Evolutionary conservation across 2,113 vertebrate genomes (phyloP).

Genomic region (Sapajus apella): DNA sequence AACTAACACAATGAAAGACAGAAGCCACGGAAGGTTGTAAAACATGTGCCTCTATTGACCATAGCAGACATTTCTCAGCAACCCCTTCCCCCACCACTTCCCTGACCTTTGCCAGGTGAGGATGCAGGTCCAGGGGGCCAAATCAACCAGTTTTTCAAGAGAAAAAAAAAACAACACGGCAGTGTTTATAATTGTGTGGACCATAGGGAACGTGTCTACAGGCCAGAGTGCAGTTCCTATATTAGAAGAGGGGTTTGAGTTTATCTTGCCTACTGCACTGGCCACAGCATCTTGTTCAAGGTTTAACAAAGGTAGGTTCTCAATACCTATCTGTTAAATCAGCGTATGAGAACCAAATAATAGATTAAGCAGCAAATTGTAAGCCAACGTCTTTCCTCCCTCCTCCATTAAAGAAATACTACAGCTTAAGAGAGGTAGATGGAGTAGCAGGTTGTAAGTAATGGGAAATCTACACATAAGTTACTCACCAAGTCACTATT

Average conservation of each 20-base stretch:
- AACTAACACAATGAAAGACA: background rate
- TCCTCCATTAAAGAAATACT: slow-evolving; percentile 1
- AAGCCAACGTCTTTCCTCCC: background rate
- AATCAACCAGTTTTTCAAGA: background rate
- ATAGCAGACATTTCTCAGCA: background rate
- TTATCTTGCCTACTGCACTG: background rate
- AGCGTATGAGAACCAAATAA: background rate
- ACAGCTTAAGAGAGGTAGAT: background rate
- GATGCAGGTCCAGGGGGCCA: background rate
- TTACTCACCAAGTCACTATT: background rate
- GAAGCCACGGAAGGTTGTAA: background rate
- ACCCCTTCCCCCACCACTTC: background rate
- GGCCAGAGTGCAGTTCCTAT: background rate
- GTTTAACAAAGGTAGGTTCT: background rate
- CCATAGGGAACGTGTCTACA: background rate
- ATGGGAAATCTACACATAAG: background rate
- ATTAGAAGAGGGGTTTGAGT: background rate
- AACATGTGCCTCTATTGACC: background rate
- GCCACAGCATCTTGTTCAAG: background rate
- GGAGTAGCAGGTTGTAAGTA: background rate
- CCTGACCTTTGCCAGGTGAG: background rate
- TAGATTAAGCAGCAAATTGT: background rate
- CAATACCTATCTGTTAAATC: background rate
- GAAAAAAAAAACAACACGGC: background rate
- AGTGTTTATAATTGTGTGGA: background rate